Base-by-base conservation (phyloP, 1,140 invertebrate species). In the Formica selysi region DNA sequence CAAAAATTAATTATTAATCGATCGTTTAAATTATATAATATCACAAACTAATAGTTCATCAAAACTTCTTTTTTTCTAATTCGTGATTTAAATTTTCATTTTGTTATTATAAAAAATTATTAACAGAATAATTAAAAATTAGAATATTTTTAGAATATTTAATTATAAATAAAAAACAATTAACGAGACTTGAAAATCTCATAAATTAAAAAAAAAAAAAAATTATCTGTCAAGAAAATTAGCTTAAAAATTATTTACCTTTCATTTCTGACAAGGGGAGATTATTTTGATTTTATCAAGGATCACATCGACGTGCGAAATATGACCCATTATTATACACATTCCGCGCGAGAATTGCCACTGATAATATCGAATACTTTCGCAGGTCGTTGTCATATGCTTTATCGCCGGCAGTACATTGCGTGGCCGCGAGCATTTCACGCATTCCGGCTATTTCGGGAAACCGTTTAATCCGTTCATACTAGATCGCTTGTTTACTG, bases 371-470 rank as follows among this genome's bases (percentile, higher is more conserved):
- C 38, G 19, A 81, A 29, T 44, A 81, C 6, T 32, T 57, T 41
- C 10, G 8, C 62, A 26, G n/a, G 68, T 54, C 44, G 32, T 13
- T 79, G 32, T 67, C 61, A 54, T 8, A 51, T 3, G 41, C 38
- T 19, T 51, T 32, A 22, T 59, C 26, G 19, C 22, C 57, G 19
- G 5, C 6, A 38, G 44, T 13, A 22, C 48, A 59, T 71, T 29
- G 26, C 48, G 16, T 32, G 5, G 48, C 6, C 65, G 19, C 54
- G 36, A 48, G 29, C 54, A 19, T 61, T 81, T 44, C 22, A 73
- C 79, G 79, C 22, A 67, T 59, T 81, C 79, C 36, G 67, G 5
- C 38, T 73, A 61, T 83, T 83, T 57, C 54, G 32, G 61, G 79
- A 83, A 71, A 2, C 44, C 4, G 19, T 38, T 83, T 83, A 74